Base-by-base conservation (phyloP, 1,140 invertebrate genomes). In the Ceratitis capitata region DNA sequence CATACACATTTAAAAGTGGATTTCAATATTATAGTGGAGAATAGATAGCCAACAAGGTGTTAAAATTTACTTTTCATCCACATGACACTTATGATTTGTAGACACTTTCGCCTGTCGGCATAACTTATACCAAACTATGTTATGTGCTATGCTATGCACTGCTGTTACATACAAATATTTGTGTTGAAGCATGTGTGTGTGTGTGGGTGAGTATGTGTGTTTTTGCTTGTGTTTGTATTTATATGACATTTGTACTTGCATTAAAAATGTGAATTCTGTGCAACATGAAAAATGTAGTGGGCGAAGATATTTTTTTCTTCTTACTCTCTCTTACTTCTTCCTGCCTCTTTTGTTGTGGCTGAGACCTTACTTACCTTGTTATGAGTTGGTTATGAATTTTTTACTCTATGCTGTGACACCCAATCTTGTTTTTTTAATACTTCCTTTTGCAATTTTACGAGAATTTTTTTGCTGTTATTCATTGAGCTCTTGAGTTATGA, bases 11-110 rank as follows among this genome's bases (percentile, higher is more conserved):
- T n/a, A n/a, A n/a, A n/a, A n/a, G n/a, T n/a, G n/a, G n/a, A n/a
- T n/a, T n/a, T n/a, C n/a, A n/a, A n/a, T n/a, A n/a, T n/a, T n/a
- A n/a, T n/a, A n/a, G n/a, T n/a, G n/a, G n/a, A 35, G 4, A 35
- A 32, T 69, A 69, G 61, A 35, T 69, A 35, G 9, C 32, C 12
- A 69, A 69, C 29, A 69, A 69, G 61, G 61, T 69, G 61, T 69
- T 69, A 69, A 69, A 69, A 69, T 69, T 69, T 69, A 35, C 61
- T 69, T 69, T 69, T 69, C 61, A 69, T 14, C 61, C 32, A 29
- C 61, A 39, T 69, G 61, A 69, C 61, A 69, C 61, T 35, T 19
- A 69, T 69, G 61, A 69, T 69, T 69, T 69, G 61, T 69, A 35
- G 61, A 35, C 32, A 39, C 61, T 69, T 69, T 69, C 32, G 61